A percentile compares a stretch with the other conserved stretches of the same genome.
Evolutionary conservation across 2,113 vertebrate genomes (phyloP).

Genomic region (Archocentrus centrarchus): DNA sequence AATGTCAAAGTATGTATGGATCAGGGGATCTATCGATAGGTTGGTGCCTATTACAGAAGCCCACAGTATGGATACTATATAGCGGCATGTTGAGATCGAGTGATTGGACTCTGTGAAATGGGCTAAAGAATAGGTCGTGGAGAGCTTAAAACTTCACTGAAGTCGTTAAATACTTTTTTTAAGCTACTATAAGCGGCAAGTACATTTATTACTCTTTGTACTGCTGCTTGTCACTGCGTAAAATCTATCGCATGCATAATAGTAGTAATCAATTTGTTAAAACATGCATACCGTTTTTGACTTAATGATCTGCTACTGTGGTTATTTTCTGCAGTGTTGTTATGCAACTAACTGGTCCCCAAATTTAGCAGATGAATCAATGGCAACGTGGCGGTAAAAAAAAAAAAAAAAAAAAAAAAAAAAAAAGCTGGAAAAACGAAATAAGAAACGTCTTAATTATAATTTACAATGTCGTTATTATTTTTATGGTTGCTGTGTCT

Average conservation of each 20-base stretch:
- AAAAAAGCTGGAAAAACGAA: too few species aligned
- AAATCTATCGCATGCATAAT: not conserved
- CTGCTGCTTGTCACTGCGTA: not conserved
- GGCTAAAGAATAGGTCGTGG: constrained; percentile 9
- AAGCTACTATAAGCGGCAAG: not conserved
- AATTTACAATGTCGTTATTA: too few species aligned
- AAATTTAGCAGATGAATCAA: not conserved
- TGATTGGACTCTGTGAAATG: constrained; percentile 27
- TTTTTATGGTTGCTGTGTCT: not conserved
- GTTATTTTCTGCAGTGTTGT: not conserved
- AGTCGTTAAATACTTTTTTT: constrained; percentile 8
- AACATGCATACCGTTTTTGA: not conserved
- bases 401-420: too few species aligned
- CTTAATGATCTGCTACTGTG: not conserved
- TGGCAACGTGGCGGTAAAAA: not conserved
- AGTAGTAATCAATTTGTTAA: not conserved
- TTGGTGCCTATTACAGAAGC: constrained; percentile 57
- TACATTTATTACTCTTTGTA: not conserved
- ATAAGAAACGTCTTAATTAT: too few species aligned
- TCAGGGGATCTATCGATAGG: constrained; percentile 72
- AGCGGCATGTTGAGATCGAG: constrained; percentile 36
- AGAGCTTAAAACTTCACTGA: not conserved
- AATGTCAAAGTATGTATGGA: constrained; percentile 77
- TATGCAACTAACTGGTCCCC: not conserved
- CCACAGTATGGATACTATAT: constrained; percentile 49